Evolutionary conservation across 2,888 invertebrate species (phyloP).

Genomic region (Chrysina gloriosa): DNA sequence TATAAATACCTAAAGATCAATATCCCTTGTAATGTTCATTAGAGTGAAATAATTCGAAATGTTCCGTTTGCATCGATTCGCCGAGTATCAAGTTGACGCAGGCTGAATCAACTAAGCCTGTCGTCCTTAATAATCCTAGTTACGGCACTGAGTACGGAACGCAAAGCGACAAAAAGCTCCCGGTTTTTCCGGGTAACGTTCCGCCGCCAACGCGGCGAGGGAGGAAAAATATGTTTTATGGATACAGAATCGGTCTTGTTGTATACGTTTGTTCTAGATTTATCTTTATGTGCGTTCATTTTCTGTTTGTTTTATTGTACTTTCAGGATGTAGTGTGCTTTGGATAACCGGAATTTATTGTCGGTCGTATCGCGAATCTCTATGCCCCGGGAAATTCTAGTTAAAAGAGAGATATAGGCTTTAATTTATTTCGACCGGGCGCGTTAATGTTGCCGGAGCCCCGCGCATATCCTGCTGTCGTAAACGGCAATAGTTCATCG

Average conservation of each 20-base stretch:
- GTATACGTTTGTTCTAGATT: conserved; percentile 43
- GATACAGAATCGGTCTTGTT: conserved; percentile 43
- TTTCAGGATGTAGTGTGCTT: conserved; percentile 41
- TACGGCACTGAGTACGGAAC: conserved; percentile 28
- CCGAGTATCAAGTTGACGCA: conserved; percentile 9
- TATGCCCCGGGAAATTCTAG: conserved; percentile 37
- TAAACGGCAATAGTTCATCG: conserved; percentile 25
- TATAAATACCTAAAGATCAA: background rate
- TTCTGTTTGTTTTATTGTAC: conserved; percentile 43
- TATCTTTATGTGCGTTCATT: conserved; percentile 44
- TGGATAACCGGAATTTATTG: conserved; percentile 39
- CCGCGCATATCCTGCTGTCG: conserved; percentile 7
- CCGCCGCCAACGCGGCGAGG: background rate
- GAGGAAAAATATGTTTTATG: conserved; percentile 45
- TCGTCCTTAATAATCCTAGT: conserved; percentile 35
- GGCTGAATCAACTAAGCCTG: conserved; percentile 29
- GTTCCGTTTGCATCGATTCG: conserved; percentile 13
- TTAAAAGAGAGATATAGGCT: conserved; percentile 36
- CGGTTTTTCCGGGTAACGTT: conserved; percentile 29
- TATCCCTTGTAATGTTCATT: background rate
- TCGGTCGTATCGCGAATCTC: conserved; percentile 33
- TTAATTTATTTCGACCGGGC: conserved; percentile 30
- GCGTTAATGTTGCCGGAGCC: conserved; percentile 23
- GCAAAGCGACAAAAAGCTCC: conserved; percentile 29
- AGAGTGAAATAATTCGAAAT: conserved; percentile 1